Percentiles rank a stretch among this genome's conserved stretches.
phyloP scores from a whole-genome alignment of 30 jellyfish, hydroid and myxozoan species.

The Turritopsis dohrnii region DNA sequence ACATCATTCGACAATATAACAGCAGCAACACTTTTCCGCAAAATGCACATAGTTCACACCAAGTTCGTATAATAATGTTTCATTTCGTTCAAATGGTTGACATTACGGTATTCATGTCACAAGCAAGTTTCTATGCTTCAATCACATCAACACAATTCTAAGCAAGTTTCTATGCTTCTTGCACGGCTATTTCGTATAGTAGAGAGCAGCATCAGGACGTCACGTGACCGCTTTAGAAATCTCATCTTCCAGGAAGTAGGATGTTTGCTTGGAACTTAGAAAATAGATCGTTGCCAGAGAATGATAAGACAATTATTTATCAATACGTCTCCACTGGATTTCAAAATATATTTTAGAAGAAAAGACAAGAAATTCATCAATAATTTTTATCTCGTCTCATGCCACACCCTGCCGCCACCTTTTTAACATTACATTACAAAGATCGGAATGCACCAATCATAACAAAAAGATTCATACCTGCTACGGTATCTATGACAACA shows the following conservation, averaged over 20 bases:
- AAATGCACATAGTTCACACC: background rate
- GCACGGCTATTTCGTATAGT: background rate
- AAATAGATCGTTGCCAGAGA: background rate
- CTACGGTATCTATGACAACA: slow-evolving; percentile 16
- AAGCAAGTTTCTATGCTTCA: background rate
- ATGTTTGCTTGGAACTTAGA: background rate
- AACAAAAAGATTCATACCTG: too few species aligned
- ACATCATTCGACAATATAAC: too few species aligned
- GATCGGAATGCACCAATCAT: too few species aligned
- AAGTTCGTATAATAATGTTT: background rate
- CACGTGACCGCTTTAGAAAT: background rate
- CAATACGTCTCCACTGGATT: background rate
- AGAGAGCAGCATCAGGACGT: background rate
- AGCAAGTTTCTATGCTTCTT: background rate
- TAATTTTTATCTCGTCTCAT: too few species aligned
- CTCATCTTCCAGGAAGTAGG: background rate
- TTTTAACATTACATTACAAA: too few species aligned
- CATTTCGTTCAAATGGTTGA: background rate
- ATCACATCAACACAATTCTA: background rate
- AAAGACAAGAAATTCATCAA: background rate
- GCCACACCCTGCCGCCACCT: too few species aligned
- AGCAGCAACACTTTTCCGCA: too few species aligned
- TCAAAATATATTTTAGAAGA: background rate
- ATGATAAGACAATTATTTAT: background rate
- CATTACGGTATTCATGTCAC: background rate